Conservation (phyloP, 2,888 invertebrate species). For the Perizoma affinitatum region DNA sequence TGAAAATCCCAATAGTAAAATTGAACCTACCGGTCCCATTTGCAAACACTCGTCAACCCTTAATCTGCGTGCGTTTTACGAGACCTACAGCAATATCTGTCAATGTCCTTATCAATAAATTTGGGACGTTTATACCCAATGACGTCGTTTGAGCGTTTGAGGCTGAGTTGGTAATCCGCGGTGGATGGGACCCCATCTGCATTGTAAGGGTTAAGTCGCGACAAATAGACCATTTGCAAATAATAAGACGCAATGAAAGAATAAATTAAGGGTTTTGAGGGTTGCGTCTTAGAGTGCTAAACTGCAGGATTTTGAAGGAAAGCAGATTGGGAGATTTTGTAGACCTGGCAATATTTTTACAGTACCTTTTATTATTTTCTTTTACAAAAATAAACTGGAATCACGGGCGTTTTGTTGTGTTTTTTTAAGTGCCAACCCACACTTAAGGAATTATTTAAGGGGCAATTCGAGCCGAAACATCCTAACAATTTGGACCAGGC, state of each 20-base stretch:
- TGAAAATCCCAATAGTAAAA: slow-evolving; percentile 58
- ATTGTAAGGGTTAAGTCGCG: slow-evolving; percentile 82
- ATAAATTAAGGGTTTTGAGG: slow-evolving; percentile 73
- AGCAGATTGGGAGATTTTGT: slow-evolving; percentile 25
- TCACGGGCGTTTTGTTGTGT: too few species aligned
- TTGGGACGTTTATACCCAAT: slow-evolving; percentile 75
- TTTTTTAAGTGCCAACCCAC: too few species aligned
- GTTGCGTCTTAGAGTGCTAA: slow-evolving; percentile 36
- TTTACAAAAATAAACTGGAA: too few species aligned
- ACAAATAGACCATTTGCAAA: slow-evolving; percentile 84
- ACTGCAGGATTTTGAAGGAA: slow-evolving; percentile 31
- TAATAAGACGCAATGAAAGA: slow-evolving; percentile 84
- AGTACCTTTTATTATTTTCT: too few species aligned
- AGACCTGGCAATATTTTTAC: slow-evolving; percentile 1
- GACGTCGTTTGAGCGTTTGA: slow-evolving; percentile 80
- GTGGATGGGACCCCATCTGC: slow-evolving; percentile 78
- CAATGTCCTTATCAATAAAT: slow-evolving; percentile 84
- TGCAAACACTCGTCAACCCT: slow-evolving; percentile 76
- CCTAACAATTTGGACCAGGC: too few species aligned
- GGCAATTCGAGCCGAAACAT: too few species aligned
- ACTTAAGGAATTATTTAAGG: too few species aligned
- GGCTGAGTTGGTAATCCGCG: slow-evolving; percentile 76
- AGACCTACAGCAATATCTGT: slow-evolving; percentile 79
- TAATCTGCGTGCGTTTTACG: slow-evolving; percentile 82
- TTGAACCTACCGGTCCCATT: slow-evolving; percentile 71